Evolutionary conservation across 2,888 invertebrate species (phyloP).

Genomic region (Calliphora vomitoria): DNA sequence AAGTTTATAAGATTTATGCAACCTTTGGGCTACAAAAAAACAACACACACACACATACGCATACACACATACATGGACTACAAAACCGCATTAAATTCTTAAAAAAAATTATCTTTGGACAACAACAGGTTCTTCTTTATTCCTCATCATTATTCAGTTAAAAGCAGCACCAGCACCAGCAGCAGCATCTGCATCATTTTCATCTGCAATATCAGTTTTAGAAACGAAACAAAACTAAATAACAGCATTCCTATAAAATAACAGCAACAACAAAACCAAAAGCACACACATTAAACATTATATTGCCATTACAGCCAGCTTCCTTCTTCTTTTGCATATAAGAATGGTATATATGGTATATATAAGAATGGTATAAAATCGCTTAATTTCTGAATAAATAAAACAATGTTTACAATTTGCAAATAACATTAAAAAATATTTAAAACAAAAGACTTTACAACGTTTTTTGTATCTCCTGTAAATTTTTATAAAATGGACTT

Average conservation of each 20-base stretch:
- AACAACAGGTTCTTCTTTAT: conserved; percentile 66
- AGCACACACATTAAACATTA: neutral
- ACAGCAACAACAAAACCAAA: conserved; percentile 50
- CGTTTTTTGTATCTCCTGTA: too few species aligned
- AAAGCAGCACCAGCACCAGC: conserved; percentile 25
- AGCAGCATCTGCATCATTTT: conserved; percentile 52
- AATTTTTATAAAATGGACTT: too few species aligned
- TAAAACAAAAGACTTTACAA: too few species aligned
- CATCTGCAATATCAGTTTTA: conserved; percentile 70
- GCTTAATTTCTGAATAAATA: too few species aligned
- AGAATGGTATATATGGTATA: too few species aligned
- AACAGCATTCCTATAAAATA: conserved; percentile 72
- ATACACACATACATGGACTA: conserved; percentile 5
- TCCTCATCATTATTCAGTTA: conserved; percentile 18
- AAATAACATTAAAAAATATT: too few species aligned
- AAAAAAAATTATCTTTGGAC: conserved; percentile 53
- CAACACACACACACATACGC: neutral
- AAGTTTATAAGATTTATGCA: conserved; percentile 39
- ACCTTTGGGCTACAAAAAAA: conserved; percentile 45
- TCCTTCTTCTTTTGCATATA: conserved; percentile 71
- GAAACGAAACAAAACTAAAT: conserved; percentile 67
- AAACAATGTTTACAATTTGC: too few species aligned
- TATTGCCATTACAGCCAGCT: conserved; percentile 60
- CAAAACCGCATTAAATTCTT: conserved; percentile 64
- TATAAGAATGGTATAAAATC: too few species aligned